These are phyloP conservation scores for Trachelipus rathkii DNA, from an alignment of 1,140 invertebrate species.

Conservation along the genomic window DNA sequence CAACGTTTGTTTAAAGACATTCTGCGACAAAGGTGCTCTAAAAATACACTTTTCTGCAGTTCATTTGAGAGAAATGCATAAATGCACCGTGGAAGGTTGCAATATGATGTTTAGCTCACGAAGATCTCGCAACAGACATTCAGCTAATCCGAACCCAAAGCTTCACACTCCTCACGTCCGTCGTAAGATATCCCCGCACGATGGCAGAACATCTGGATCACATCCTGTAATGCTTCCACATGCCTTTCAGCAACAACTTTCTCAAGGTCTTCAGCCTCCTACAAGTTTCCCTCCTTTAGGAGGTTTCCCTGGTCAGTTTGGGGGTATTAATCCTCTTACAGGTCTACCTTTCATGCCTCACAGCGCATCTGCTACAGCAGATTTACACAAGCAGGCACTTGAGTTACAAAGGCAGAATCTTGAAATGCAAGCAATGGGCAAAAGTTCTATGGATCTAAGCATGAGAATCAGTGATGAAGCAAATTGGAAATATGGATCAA, in stretches of 20 bases:
- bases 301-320: constrained; percentile 43
- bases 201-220: constrained; percentile 78
- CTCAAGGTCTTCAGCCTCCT: constrained; percentile 38
- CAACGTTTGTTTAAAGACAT: constrained; percentile 96
- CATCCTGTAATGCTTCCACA: constrained; percentile 65
- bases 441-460: constrained; percentile 61
- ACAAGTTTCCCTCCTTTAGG: constrained; percentile 43
- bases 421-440: constrained; percentile 49
- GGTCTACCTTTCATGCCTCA: constrained; percentile 44
- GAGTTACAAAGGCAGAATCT: constrained; percentile 41
- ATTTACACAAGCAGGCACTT: constrained; percentile 45
- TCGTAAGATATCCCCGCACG: constrained; percentile 86
- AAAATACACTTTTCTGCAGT: constrained; percentile 99
- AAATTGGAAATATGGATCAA: constrained; percentile 42
- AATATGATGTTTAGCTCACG: constrained; percentile 99
- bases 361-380: constrained; percentile 36
- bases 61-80: constrained; percentile 97
- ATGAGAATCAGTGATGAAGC: constrained; percentile 54
- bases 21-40: constrained; percentile 98
- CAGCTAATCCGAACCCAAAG: constrained; percentile 97
- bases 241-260: constrained; percentile 24
- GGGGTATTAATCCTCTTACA: constrained; percentile 43
- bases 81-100: constrained; percentile 96
- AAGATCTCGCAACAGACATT: constrained; percentile 90
- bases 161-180: constrained; percentile 90